Percentiles rank a stretch among this genome's conserved stretches.
Evolutionary conservation across 2,113 vertebrate species (phyloP).

Genomic region (Leucoraja erinaceus): DNA sequence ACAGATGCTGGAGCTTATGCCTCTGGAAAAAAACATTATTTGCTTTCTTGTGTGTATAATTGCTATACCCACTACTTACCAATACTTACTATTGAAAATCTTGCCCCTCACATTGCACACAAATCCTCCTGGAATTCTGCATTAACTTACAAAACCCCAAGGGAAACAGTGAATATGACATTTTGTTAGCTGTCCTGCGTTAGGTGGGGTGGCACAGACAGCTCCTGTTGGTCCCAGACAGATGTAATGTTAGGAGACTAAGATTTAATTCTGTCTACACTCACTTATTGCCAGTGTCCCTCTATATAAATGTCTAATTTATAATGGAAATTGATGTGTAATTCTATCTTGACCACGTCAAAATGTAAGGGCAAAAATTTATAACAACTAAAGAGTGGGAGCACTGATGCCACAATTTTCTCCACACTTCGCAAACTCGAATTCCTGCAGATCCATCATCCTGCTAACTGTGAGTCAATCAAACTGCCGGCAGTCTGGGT

Average conservation of each 20-base stretch:
- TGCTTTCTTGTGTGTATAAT: background rate
- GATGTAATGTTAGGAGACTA: background rate
- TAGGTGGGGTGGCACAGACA: background rate
- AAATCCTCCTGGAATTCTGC: background rate
- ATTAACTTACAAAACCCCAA: background rate
- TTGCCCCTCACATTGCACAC: background rate
- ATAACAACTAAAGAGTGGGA: too few relatives aligned
- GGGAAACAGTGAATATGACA: background rate
- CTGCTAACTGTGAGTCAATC: too few relatives aligned
- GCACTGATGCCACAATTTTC: too few relatives aligned
- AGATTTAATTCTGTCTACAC: background rate
- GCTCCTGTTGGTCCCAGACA: background rate
- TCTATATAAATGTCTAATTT: background rate
- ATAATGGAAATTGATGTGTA: background rate
- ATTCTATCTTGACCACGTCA: too few relatives aligned
- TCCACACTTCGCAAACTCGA: too few relatives aligned
- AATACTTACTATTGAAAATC: background rate
- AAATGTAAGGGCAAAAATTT: too few relatives aligned
- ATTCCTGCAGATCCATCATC: too few relatives aligned
- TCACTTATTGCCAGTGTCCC: background rate
- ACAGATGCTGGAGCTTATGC: background rate
- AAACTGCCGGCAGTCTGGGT: too few relatives aligned
- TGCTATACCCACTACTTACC: background rate
- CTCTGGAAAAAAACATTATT: background rate
- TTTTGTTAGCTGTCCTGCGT: background rate